Percentiles rank a stretch among this genome's conserved stretches.
phyloP scores from a whole-genome alignment of 2,797 vertebrate species.

The Prionace glauca region DNA sequence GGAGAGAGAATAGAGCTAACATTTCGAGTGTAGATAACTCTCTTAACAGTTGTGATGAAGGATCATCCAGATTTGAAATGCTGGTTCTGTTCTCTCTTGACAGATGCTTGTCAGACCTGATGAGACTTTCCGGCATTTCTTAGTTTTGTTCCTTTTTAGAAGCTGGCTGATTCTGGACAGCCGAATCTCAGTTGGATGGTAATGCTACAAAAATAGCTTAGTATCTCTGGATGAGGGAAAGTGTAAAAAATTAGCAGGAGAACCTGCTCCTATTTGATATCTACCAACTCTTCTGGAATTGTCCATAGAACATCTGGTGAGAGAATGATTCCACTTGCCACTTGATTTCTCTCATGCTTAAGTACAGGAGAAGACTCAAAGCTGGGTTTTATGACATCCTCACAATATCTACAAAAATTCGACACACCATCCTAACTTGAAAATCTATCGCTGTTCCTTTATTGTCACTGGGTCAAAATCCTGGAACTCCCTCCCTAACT shows the following conservation, averaged over 20 bases:
- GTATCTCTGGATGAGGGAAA: background rate
- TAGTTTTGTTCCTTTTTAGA: no score
- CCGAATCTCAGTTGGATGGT: background rate
- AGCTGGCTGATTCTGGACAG: no score
- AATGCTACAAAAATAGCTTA: background rate
- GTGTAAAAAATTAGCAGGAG: background rate
- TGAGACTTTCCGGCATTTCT: no score
- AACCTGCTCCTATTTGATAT: background rate
- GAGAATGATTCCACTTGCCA: background rate
- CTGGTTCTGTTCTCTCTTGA: no score
- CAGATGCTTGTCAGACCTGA: no score
- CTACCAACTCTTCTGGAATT: background rate
- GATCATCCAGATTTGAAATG: no score
- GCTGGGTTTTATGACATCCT: background rate
- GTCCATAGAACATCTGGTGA: background rate
- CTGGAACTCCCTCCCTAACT: background rate
- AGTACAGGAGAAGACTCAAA: background rate
- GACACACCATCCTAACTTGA: background rate
- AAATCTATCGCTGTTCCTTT: background rate
- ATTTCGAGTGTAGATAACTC: no score
- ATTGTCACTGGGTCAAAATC: background rate
- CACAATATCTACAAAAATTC: background rate
- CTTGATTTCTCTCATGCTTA: background rate
- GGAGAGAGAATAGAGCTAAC: no score
- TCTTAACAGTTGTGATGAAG: no score